Percentiles rank a stretch among this genome's conserved stretches.
Evolutionary conservation across 1,140 invertebrate genomes (phyloP).

Genomic region (Eulimnadia texana): DNA sequence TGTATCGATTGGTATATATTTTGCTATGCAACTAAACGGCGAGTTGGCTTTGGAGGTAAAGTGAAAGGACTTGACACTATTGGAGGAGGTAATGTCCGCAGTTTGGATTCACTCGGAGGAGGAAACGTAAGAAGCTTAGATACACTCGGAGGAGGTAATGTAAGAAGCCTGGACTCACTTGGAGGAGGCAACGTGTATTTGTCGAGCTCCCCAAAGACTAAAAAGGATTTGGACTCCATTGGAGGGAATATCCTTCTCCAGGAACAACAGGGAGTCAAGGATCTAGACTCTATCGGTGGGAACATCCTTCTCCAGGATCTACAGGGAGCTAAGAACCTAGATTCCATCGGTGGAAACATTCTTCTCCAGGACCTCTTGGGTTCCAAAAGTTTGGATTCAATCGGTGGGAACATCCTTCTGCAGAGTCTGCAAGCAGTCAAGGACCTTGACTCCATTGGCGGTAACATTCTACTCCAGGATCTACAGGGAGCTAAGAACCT

Average conservation of each 20-base stretch:
- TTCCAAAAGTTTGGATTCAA: not conserved
- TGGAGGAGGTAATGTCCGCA: constrained; percentile 11
- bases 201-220: no score
- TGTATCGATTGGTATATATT: no score
- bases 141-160: constrained; percentile 32
- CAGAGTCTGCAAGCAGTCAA: not conserved
- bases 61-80: constrained; percentile 16
- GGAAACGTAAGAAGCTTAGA: constrained; percentile 28
- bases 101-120: constrained; percentile 22
- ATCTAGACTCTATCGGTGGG: not conserved
- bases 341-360: constrained; percentile 23
- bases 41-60: not conserved
- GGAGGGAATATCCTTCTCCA: not conserved
- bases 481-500: not conserved
- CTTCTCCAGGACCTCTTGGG: not conserved
- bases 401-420: not conserved
- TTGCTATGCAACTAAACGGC: no score
- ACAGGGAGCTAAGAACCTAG: constrained; percentile 22
- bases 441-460: not conserved
- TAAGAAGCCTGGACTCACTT: constrained; percentile 24
- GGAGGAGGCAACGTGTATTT: not conserved
- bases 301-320: not conserved
- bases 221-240: no score
- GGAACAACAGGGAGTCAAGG: no score
- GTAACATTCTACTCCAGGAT: not conserved